Evolutionary conservation across 92 coral and sea anemone genomes (phyloP), one percentile per base, ranked within the genome.

Genomic region (Nematostella vectensis): DNA sequence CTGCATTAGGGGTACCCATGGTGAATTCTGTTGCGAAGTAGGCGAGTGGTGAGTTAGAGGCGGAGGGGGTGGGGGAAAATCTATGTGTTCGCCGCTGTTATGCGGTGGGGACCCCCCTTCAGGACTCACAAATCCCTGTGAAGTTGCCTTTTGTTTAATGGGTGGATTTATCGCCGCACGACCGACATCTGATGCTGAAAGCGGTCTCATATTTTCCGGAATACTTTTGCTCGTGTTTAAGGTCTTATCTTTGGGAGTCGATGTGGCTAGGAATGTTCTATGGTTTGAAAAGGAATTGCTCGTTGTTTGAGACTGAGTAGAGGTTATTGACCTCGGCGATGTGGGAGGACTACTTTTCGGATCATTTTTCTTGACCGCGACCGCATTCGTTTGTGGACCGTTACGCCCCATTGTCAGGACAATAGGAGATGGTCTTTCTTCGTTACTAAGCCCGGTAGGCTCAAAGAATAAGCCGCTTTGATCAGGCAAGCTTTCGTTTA

Each of bases 1-100:
- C 48, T 74, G 80, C 56, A 83, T 52, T 18, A 85, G 84, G 16
- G 95, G 95, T 11, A 85, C 88, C 95, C 95, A 85, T 27, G 87
- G 83, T 62, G 84, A 85, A 43, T 71, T 77, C 60, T 68, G 72
- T 54, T 70, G 72, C 24, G 58, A 43, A 23, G 42, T 25, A 59
- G 33, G 33, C 27, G 72, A 50, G 69, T 55, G 31, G 57, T 71
- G 55, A 55, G 56, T 54, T 44, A 72, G 38, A 22, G 88, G 69
- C 49, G 86, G 88, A 27, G 93, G 76, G 29, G 76, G 82, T 3
- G 83, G 81, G n/a, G 86, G 86, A 44, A 79, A 79, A 59, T 79
- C 86, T 51, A 61, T 65, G 57, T 48, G 60, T 47, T 75, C 82
- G 61, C 53, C 44, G 65, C 58, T 60, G 17, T 16, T 38, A 19